These are phyloP conservation scores for Parotia lawesii DNA, from an alignment of 2,113 vertebrate species.

Conservation along the genomic window DNA sequence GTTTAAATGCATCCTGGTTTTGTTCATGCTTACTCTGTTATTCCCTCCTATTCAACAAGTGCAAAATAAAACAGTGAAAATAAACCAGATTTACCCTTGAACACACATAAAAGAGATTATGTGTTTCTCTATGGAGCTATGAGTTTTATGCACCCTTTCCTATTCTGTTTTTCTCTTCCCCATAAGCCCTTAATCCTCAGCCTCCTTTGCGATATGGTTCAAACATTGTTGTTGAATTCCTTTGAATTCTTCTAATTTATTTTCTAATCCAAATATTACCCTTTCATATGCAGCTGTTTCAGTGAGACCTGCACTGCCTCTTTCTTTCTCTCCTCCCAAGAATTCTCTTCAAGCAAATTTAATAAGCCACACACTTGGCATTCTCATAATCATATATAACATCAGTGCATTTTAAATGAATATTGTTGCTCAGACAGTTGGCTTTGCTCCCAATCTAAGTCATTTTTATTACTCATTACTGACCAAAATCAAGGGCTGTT, in stretches of 20 bases:
- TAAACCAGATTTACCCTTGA: background rate
- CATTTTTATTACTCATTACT: constrained; percentile 15
- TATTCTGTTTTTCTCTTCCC: background rate
- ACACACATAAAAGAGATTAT: background rate
- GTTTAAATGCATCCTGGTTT: background rate
- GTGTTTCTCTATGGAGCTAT: background rate
- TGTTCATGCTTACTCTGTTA: background rate
- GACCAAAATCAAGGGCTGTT: background rate
- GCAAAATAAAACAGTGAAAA: background rate
- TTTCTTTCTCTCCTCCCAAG: background rate
- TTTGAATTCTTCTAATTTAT: constrained; percentile 34
- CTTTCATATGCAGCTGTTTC: background rate
- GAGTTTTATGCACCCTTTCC: background rate
- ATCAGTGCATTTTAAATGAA: background rate
- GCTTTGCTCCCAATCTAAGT: background rate
- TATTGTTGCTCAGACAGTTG: background rate
- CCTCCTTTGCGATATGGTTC: background rate
- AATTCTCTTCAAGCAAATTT: constrained; percentile 9
- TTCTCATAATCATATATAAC: background rate
- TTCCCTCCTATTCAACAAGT: background rate
- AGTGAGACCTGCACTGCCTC: background rate
- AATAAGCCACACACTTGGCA: background rate
- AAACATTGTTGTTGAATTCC: constrained; percentile 16
- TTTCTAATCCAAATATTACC: constrained; percentile 22
- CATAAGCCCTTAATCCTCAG: background rate